Conservation (phyloP, 2,797 vertebrate genomes). For the Molossus alvarezi region DNA sequence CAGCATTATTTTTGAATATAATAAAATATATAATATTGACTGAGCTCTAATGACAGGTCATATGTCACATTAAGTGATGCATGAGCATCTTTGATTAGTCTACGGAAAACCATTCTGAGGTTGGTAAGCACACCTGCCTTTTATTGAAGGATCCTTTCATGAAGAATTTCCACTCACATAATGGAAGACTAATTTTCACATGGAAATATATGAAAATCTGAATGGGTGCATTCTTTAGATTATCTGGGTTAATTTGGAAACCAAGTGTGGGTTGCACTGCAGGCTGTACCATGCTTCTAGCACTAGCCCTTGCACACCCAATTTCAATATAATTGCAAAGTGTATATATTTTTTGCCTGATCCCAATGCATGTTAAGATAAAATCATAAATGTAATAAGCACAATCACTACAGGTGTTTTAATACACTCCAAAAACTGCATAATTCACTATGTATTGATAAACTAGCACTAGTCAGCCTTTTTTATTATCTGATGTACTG, state of each 20-base stretch:
- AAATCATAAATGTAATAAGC: not conserved
- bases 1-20: not conserved
- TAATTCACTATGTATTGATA: not conserved
- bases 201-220: constrained; percentile 3
- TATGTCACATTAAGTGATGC: not conserved
- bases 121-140: not conserved
- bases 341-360: not conserved
- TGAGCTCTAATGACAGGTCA: not conserved
- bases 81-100: not conserved
- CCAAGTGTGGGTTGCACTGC: not conserved
- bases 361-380: not conserved
- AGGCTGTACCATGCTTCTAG: not conserved
- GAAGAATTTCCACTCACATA: not conserved
- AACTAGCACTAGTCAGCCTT: not conserved
- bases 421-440: not conserved
- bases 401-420: not conserved
- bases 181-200: constrained; percentile 29
- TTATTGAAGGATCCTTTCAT: not conserved
- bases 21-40: not conserved
- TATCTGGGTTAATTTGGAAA: constrained; percentile 11
- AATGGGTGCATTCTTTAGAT: constrained; percentile 3
- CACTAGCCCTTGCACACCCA: too few relatives aligned
- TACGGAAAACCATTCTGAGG: not conserved
- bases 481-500: not conserved
- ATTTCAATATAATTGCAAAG: not conserved